Evolutionary conservation across 2,113 vertebrate species (phyloP).

Genomic region (Percopsis transmontana): DNA sequence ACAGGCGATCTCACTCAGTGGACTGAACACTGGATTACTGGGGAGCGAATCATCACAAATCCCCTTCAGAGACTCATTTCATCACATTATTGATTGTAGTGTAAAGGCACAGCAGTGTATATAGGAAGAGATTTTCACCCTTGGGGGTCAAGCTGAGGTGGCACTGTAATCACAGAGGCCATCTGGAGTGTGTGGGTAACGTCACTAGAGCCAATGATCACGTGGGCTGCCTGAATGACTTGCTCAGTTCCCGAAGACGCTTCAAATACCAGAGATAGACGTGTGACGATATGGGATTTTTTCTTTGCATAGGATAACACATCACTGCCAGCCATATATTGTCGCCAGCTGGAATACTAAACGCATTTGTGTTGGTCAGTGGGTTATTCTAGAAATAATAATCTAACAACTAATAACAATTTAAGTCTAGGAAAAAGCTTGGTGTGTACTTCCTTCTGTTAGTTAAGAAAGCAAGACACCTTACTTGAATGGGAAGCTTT

Average conservation of each 20-base stretch:
- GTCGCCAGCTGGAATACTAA: too few species aligned
- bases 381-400: not conserved
- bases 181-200: conserved; percentile 59
- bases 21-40: conserved; percentile 71
- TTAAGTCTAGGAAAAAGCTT: not conserved
- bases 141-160: conserved; percentile 61
- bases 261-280: not conserved
- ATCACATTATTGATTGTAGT: too few species aligned
- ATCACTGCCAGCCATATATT: too few species aligned
- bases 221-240: conserved; percentile 53
- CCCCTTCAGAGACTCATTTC: not conserved
- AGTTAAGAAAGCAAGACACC: not conserved
- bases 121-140: conserved; percentile 51
- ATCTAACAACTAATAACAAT: not conserved
- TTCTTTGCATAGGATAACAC: too few species aligned
- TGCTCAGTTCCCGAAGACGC: not conserved
- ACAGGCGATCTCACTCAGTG: conserved; percentile 59
- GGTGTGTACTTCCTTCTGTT: not conserved
- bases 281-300: too few species aligned
- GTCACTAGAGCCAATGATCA: conserved; percentile 51
- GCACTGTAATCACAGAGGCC: conserved; percentile 63
- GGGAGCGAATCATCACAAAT: conserved; percentile 3
- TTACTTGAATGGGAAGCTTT: conserved; percentile 70
- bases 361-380: too few species aligned
- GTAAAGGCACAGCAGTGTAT: not conserved